phyloP scores from a whole-genome alignment of 2,113 vertebrate species.

The Desmodus rotundus region DNA sequence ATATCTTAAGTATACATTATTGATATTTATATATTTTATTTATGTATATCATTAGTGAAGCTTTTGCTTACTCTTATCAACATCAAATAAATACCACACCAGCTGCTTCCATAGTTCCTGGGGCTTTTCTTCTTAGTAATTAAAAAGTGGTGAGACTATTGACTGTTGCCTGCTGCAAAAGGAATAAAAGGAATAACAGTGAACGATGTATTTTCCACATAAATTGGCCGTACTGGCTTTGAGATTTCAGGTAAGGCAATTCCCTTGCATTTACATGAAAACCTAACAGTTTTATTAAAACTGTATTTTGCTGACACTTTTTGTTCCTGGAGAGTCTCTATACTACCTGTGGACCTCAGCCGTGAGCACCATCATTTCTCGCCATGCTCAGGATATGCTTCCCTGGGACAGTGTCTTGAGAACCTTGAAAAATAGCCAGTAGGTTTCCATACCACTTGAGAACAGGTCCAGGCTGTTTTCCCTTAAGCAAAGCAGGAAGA shows the following conservation, averaged over 20 bases:
- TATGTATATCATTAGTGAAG: neutral
- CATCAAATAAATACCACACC: neutral
- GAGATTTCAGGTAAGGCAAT: constrained; percentile 33
- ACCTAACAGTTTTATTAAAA: neutral
- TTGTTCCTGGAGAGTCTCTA: neutral
- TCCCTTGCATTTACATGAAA: constrained; percentile 10
- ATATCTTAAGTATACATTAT: neutral
- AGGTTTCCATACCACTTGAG: neutral
- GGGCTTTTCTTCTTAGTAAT: constrained; percentile 18
- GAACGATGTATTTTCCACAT: neutral
- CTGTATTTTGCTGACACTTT: neutral
- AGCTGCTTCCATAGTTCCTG: neutral
- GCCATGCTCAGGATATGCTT: neutral
- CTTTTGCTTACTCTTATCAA: neutral
- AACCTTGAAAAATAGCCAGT: neutral
- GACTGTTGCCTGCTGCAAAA: neutral
- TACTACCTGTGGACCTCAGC: neutral
- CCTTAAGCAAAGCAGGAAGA: neutral
- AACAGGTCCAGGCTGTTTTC: neutral
- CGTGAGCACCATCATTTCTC: neutral
- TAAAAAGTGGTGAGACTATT: neutral
- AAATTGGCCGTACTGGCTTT: neutral
- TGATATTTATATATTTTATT: neutral
- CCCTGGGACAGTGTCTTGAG: neutral
- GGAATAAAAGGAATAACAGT: neutral